Conservation (phyloP, 2,113 vertebrate species). For the Chionomys nivalis region DNA sequence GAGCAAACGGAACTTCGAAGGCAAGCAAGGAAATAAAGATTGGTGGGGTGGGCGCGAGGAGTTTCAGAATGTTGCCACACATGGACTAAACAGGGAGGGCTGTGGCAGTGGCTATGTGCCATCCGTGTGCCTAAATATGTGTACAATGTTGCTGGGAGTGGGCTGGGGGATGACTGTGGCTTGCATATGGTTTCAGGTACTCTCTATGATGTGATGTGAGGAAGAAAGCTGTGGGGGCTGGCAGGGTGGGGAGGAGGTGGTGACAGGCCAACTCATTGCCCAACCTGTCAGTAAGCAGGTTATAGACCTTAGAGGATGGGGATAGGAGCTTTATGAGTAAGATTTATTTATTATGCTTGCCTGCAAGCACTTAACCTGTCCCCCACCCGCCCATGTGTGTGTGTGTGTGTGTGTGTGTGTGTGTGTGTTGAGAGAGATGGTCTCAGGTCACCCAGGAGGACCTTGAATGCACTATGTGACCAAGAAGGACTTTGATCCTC, state of each 20-base stretch:
- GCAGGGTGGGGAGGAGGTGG: not conserved
- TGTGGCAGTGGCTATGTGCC: accelerated
- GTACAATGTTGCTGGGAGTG: too few species aligned
- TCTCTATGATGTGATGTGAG: constrained; percentile 35
- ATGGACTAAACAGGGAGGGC: not conserved
- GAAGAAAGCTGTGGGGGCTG: not conserved
- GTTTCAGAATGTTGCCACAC: not conserved
- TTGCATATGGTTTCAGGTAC: constrained; percentile 51
- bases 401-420: not conserved
- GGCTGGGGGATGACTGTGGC: not conserved
- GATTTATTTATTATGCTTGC: constrained; percentile 15
- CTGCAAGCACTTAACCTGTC: not conserved
- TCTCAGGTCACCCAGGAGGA: not conserved
- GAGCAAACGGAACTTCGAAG: not conserved
- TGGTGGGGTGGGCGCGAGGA: not conserved
- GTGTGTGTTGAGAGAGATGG: not conserved
- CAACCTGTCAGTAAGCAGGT: constrained; percentile 19
- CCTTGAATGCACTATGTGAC: not conserved
- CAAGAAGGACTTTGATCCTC: not conserved
- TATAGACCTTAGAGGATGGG: constrained; percentile 15
- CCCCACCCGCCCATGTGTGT: not conserved
- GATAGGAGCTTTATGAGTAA: constrained; percentile 42
- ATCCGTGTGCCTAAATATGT: not conserved
- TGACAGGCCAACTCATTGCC: constrained; percentile 2
- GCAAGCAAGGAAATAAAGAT: not conserved